Percentiles rank a stretch among this genome's conserved stretches.
Conservation (phyloP, 1,140 invertebrate genomes). For the Oryzaephilus surinamensis region DNA sequence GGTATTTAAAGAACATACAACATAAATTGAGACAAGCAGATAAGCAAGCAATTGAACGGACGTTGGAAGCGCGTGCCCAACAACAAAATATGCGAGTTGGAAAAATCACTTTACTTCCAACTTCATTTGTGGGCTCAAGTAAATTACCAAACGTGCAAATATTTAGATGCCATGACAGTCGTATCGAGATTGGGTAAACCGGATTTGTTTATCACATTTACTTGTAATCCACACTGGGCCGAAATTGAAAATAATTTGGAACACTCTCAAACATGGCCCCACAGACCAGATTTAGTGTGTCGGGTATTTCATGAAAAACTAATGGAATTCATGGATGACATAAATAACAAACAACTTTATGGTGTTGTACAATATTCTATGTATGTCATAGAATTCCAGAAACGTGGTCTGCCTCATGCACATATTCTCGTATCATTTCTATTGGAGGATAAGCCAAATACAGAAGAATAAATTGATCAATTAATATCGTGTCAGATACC, state of each 20-base stretch:
- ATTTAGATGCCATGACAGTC: background rate
- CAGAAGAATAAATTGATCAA: background rate
- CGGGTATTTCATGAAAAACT: background rate
- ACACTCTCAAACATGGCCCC: background rate
- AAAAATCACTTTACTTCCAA: too few species aligned
- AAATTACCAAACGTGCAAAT: too few species aligned
- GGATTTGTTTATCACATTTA: background rate
- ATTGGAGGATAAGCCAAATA: background rate
- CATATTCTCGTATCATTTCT: background rate
- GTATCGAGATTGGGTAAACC: background rate
- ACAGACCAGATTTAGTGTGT: too few species aligned
- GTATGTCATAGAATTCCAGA: conserved; percentile 3
- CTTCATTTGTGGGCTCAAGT: too few species aligned
- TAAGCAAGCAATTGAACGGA: too few species aligned
- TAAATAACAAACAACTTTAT: background rate
- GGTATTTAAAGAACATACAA: background rate
- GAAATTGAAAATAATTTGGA: background rate
- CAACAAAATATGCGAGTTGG: too few species aligned
- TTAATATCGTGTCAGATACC: background rate
- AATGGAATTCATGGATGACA: background rate
- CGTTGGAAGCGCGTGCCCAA: too few species aligned
- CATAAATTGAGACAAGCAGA: too few species aligned
- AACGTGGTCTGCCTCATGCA: background rate
- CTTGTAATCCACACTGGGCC: background rate
- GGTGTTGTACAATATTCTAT: background rate